Base-by-base conservation (phyloP, 2,797 vertebrate genomes). In the Bradypodion pumilum region DNA sequence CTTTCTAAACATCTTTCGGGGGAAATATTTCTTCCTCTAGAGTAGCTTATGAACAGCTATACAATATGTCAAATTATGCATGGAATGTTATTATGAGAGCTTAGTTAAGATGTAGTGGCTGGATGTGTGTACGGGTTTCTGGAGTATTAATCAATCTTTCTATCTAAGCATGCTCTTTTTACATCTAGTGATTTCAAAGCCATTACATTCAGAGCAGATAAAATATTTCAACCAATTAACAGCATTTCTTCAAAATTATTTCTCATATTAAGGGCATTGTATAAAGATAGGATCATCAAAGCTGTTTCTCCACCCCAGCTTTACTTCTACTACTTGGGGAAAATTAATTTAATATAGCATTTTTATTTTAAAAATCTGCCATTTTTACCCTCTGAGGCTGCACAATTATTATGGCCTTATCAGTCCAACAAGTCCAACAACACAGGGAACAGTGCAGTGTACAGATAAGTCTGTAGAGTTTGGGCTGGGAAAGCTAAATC, bases 1-100 rank as follows among this genome's bases (percentile, higher is more conserved):
- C 46, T 80, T 59, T 59, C 32, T 52, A 37, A 68, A 56, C 40
- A 35, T 7, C 63, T 68, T 77, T 42, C 23, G 65, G 25, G 42
- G 13, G 15, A 59, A 49, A 21, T 16, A 15, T 25, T 78, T 13
- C 69, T 60, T 44, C 23, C 68, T 69, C 0, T n/a, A 72, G 42
- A 78, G 56, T 52, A 72, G 37, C 56, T 40, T 78, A 62, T 63
- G 75, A 68, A 84, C 40, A 70, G 65, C 29, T 46, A 35, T 52
- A 78, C 52, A 83, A 40, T 69, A 40, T 56, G n/a, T 77, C 49
- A 52, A 76, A 59, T 83, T 68, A 40, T 52, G 68, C 63, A 60
- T 62, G 40, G 65, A 83, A 83, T 69, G 25, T 44, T 77, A 32
- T 16, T 23, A 46, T n/a, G 70, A 44, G 49, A 78, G 74, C 21